These are phyloP conservation scores for Halictus rubicundus DNA, from an alignment of 1,140 invertebrate genomes.

Conservation along the genomic window DNA sequence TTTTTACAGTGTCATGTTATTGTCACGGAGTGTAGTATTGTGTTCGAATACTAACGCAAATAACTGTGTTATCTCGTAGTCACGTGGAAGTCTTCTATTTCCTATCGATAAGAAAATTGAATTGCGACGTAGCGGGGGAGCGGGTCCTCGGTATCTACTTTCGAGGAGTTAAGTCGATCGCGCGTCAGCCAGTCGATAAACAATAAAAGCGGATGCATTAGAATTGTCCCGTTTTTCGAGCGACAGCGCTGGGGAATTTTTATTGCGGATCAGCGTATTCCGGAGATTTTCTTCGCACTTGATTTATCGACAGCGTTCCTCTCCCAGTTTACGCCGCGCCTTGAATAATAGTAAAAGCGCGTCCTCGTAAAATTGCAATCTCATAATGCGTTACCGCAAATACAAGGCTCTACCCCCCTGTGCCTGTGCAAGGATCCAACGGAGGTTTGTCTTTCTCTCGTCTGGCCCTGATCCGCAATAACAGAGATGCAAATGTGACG, in stretches of 20 bases:
- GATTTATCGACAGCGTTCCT: slow-evolving; percentile 60
- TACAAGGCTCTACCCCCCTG: slow-evolving; percentile 52
- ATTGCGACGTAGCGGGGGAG: neutral
- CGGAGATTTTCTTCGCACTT: slow-evolving; percentile 52
- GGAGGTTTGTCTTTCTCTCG: slow-evolving; percentile 52
- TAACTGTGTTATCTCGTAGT: neutral
- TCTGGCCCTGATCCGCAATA: slow-evolving; percentile 21
- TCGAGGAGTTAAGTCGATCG: slow-evolving; percentile 11
- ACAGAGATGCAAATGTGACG: slow-evolving; percentile 40
- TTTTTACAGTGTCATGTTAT: too few species aligned
- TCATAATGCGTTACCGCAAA: slow-evolving; percentile 72
- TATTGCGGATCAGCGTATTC: slow-evolving; percentile 64
- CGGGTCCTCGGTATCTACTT: neutral
- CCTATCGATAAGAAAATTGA: slow-evolving; percentile 4
- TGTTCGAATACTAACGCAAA: too few species aligned
- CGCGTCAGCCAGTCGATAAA: slow-evolving; percentile 44
- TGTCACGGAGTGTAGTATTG: too few species aligned
- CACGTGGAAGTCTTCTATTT: neutral
- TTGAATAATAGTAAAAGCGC: slow-evolving; percentile 69
- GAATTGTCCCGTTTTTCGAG: neutral
- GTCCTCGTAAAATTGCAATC: slow-evolving; percentile 69
- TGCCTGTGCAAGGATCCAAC: slow-evolving; percentile 57
- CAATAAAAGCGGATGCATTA: slow-evolving; percentile 38
- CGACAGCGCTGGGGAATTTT: slow-evolving; percentile 49
- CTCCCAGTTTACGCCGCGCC: slow-evolving; percentile 24